Base-by-base conservation (phyloP, 2,797 vertebrate genomes). In the Danio albolineatus region DNA sequence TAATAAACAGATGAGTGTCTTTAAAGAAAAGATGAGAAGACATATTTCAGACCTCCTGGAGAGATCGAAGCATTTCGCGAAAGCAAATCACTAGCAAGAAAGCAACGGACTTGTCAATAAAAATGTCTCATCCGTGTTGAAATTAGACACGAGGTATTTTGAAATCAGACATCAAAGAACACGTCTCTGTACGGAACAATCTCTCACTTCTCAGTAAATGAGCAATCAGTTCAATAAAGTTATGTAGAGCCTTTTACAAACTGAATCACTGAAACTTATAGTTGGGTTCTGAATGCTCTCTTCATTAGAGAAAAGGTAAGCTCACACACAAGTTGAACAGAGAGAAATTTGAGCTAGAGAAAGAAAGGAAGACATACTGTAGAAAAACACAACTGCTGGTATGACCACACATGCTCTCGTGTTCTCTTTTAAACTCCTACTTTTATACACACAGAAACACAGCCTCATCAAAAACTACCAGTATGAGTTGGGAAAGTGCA, bases 91-190 rank as follows among this genome's bases (percentile, higher is more conserved):
- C n/a, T 39, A 10, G 59, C 41, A 21, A 59, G 80, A 81, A 78
- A 61, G 78, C 74, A 72, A 61, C 14, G 16, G 71, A 36, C 65
- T 41, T 71, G 70, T 64, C 59, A 66, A 78, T 61, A 77, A 78
- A 59, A 57, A 48, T 6, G 44, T 75, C 65, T 85, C 43, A 7
- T 57, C 60, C 51, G 54, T 78, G 70, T 62, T 73, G 72, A 64
- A 83, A 82, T 70, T 59, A 73, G 59, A 80, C 13, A 7, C 0
- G 51, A 83, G 28, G 59, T 79, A 78, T 82, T 79, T 60, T 82
- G 54, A 70, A 75, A 78, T 82, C 54, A 69, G 54, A 78, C 77
- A 82, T 86, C 83, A 86, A 84, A 85, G 82, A 72, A 49, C n/a
- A 43, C 13, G 54, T 43, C 17, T 72, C 65, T 73, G 60, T 49